phyloP scores from a whole-genome alignment of 37 sponge, comb jelly and placozoan species.

The Cladorhizidae sp. region DNA sequence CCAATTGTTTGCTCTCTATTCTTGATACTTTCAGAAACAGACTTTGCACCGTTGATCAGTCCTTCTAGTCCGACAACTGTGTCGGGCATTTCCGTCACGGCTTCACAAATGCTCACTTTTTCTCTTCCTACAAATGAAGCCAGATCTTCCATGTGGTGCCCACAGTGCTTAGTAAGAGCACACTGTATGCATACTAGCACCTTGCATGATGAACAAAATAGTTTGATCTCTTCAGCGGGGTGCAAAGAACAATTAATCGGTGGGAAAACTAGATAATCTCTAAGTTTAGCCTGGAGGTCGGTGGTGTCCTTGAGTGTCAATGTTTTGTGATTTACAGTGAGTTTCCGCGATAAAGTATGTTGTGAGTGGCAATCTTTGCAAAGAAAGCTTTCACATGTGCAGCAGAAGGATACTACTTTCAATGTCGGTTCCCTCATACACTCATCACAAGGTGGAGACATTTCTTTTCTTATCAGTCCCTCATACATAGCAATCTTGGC shows the following conservation, averaged over 20 bases:
- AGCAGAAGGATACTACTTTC: slow-evolving; percentile 6
- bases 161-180: slow-evolving; percentile 2
- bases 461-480: background rate
- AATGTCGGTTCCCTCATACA: slow-evolving; percentile 1
- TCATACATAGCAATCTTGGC: slow-evolving; percentile 5
- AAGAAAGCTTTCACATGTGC: slow-evolving; percentile 21
- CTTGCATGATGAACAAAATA: slow-evolving; percentile 5
- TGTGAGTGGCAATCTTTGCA: slow-evolving; percentile 20
- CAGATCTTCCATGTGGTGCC: slow-evolving; percentile 10
- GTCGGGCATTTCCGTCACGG: background rate
- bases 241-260: background rate
- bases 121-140: background rate
- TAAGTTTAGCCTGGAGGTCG: background rate
- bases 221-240: background rate
- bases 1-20: background rate
- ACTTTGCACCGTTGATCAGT: background rate
- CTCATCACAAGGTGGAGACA: slow-evolving; percentile 12
- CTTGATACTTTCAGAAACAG: background rate
- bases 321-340: background rate
- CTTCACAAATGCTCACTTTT: slow-evolving; percentile 1
- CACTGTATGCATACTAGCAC: slow-evolving; percentile 14
- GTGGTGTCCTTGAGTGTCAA: background rate
- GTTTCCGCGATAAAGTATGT: slow-evolving; percentile 2
- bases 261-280: background rate
- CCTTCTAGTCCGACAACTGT: slow-evolving; percentile 1